Evolutionary conservation across 2,888 invertebrate genomes (phyloP).

Genomic region (Lampropteryx suffumata): DNA sequence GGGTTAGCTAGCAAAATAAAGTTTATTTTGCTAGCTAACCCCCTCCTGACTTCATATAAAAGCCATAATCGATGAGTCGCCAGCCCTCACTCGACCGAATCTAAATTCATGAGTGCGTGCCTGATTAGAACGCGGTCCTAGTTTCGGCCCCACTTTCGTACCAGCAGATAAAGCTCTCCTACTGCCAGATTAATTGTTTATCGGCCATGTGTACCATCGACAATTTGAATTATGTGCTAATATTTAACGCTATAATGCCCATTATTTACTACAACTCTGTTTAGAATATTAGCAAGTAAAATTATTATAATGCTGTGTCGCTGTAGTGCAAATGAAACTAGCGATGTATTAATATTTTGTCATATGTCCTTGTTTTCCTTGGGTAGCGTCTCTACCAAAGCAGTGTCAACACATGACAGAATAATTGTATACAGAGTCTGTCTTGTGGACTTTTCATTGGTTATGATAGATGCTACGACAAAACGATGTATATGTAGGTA

Average conservation of each 20-base stretch:
- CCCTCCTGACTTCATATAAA: too few species aligned
- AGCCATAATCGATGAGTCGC: slow-evolving; percentile 1
- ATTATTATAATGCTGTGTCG: slow-evolving; percentile 18
- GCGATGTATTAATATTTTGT: too few species aligned
- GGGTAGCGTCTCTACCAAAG: too few species aligned
- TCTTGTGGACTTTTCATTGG: too few species aligned
- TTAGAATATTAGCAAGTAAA: slow-evolving; percentile 23
- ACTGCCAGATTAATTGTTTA: slow-evolving; percentile 59
- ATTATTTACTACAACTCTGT: slow-evolving; percentile 29
- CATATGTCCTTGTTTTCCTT: too few species aligned
- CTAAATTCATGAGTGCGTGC: slow-evolving; percentile 62
- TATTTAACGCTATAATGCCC: slow-evolving; percentile 37
- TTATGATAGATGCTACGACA: too few species aligned
- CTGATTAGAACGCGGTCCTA: slow-evolving; percentile 59
- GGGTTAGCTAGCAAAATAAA: too few species aligned
- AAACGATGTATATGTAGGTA: too few species aligned
- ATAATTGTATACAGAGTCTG: too few species aligned
- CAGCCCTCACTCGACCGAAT: slow-evolving; percentile 46
- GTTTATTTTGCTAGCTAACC: too few species aligned
- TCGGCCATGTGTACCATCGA: slow-evolving; percentile 40
- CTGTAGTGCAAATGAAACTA: not conserved
- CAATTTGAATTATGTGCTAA: slow-evolving; percentile 49
- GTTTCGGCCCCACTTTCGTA: slow-evolving; percentile 47
- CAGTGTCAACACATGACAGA: too few species aligned
- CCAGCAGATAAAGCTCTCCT: slow-evolving; percentile 53